Percentiles rank a stretch among this genome's conserved stretches.
Evolutionary conservation across 2,113 vertebrate genomes (phyloP).

Genomic region (Oceanites oceanicus): DNA sequence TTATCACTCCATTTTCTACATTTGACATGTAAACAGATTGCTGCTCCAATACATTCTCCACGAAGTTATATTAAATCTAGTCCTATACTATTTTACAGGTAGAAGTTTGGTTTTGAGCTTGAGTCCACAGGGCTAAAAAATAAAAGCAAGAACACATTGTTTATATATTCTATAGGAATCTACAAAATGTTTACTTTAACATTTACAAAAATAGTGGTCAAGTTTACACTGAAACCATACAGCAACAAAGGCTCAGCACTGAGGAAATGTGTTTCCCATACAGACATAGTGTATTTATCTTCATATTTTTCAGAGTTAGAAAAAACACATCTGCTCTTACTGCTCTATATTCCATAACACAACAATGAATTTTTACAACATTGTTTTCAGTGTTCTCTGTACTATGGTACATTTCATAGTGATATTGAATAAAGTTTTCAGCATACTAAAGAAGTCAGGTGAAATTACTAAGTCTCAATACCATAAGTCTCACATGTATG

Average conservation of each 20-base stretch:
- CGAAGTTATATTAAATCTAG: neutral
- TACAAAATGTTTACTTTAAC: neutral
- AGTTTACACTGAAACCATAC: neutral
- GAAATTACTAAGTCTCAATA: neutral
- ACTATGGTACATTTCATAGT: neutral
- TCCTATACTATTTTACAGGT: neutral
- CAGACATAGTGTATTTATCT: neutral
- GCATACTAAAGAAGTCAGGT: neutral
- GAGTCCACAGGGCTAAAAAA: neutral
- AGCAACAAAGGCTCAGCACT: neutral
- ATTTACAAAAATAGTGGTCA: neutral
- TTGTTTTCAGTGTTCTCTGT: neutral
- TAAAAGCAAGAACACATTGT: neutral
- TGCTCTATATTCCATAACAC: neutral
- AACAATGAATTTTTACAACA: neutral
- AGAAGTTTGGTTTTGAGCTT: neutral
- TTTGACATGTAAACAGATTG: neutral
- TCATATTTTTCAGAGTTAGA: neutral
- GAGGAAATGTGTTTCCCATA: neutral
- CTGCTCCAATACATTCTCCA: neutral
- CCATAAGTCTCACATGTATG: neutral
- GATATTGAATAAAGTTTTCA: neutral
- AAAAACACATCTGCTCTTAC: neutral
- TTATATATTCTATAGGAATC: neutral
- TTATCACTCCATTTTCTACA: neutral